Evolutionary conservation across 2,797 vertebrate species (phyloP).

Genomic region (Nyctalus aviator): DNA sequence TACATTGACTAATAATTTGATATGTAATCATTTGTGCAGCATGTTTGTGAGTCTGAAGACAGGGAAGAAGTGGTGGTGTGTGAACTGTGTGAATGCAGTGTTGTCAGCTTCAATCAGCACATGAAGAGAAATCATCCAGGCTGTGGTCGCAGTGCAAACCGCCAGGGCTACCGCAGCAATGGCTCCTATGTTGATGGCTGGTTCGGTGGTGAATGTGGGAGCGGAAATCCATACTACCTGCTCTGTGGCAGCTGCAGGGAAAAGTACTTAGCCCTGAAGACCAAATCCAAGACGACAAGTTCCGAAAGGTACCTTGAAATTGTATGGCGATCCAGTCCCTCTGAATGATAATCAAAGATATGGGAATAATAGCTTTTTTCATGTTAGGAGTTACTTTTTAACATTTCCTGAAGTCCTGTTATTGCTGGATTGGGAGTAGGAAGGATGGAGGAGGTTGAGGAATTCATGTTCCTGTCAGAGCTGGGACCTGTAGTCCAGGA

Average conservation of each 20-base stretch:
- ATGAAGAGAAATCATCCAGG: conserved; percentile 99
- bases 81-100: conserved; percentile 96
- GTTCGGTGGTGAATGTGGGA: conserved; percentile 99
- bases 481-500: not conserved
- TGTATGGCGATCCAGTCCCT: not conserved
- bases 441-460: not conserved
- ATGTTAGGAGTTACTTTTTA: conserved; percentile 11
- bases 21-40: conserved; percentile 88
- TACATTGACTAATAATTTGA: conserved; percentile 64
- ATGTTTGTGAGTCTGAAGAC: conserved; percentile 98
- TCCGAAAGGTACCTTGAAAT: conserved; percentile 92
- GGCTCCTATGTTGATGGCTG: conserved; percentile 99
- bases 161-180: conserved; percentile 98
- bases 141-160: conserved; percentile 97
- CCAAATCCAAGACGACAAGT: conserved; percentile 92
- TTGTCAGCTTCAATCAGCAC: conserved; percentile 98
- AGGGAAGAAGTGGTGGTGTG: conserved; percentile 97
- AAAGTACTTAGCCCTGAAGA: conserved; percentile 96
- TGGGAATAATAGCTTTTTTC: not conserved
- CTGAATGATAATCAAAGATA: not conserved
- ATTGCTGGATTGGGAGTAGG: conserved; percentile 8
- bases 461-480: conserved; percentile 31
- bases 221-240: conserved; percentile 98
- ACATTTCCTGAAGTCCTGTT: not conserved
- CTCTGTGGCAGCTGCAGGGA: conserved; percentile 96